These are phyloP conservation scores for Anastrepha obliqua DNA, from an alignment of 1,140 invertebrate genomes.

Conservation along the genomic window DNA sequence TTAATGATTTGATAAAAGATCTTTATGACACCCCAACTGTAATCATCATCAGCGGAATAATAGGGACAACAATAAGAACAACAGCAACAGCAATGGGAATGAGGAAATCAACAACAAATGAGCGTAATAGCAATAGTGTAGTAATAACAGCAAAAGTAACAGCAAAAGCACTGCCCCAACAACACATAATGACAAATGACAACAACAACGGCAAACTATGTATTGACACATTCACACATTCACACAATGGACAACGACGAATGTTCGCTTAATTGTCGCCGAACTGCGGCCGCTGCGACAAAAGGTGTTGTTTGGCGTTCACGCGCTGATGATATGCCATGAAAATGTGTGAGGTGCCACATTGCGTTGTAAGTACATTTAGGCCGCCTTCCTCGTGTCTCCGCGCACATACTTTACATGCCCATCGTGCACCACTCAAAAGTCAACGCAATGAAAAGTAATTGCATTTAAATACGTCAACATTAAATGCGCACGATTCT, in stretches of 20 bases:
- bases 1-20: slow-evolving; percentile 74
- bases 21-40: slow-evolving; percentile 70
- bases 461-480: slow-evolving; percentile 55
- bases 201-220: slow-evolving; percentile 11
- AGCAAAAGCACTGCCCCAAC: slow-evolving; percentile 53
- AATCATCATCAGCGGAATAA: slow-evolving; percentile 68
- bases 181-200: slow-evolving; percentile 39
- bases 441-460: slow-evolving; percentile 53
- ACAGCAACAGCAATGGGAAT: not conserved
- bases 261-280: not conserved
- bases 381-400: not conserved
- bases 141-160: not conserved
- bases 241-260: not conserved
- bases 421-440: not conserved
- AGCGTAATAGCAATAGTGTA: not conserved
- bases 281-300: not conserved
- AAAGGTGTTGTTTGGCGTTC: slow-evolving; percentile 35
- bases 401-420: not conserved
- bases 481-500: slow-evolving; percentile 52
- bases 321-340: slow-evolving; percentile 26
- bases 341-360: not conserved
- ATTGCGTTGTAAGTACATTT: slow-evolving; percentile 6
- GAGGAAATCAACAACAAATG: not conserved
- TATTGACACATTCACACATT: slow-evolving; percentile 12
- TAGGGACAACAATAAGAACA: not conserved